phyloP scores from a whole-genome alignment of 2,797 vertebrate species.

The Anabacerthia variegaticeps region DNA sequence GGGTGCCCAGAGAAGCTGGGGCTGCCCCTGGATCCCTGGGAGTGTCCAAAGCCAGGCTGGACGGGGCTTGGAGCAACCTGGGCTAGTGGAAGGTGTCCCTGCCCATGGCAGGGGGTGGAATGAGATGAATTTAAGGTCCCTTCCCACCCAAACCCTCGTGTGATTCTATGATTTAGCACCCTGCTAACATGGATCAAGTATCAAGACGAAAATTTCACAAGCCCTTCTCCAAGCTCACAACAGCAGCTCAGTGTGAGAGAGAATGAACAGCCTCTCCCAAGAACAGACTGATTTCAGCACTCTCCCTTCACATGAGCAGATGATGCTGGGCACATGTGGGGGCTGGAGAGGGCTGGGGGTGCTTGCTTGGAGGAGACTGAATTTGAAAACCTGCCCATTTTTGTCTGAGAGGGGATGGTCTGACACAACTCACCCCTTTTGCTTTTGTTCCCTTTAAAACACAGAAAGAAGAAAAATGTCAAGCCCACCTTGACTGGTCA shows the following conservation, averaged over 20 bases:
- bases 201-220: background rate
- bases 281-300: too few species aligned
- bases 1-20: background rate
- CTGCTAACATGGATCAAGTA: background rate
- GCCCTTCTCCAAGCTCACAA: background rate
- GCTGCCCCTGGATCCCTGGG: background rate
- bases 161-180: background rate
- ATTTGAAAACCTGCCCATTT: background rate
- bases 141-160: background rate
- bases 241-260: background rate
- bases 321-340: background rate
- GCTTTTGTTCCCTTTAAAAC: background rate
- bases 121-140: background rate
- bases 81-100: background rate
- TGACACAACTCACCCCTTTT: background rate
- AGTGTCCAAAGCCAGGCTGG: background rate
- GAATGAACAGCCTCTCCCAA: background rate
- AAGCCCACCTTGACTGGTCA: background rate
- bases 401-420: background rate
- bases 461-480: background rate
- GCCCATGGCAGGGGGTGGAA: background rate
- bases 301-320: background rate
- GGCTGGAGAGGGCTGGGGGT: background rate
- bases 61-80: background rate
- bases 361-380: accelerated